Evolutionary conservation across 2,113 vertebrate species (phyloP).

Genomic region (Gallinago paraguaiae): DNA sequence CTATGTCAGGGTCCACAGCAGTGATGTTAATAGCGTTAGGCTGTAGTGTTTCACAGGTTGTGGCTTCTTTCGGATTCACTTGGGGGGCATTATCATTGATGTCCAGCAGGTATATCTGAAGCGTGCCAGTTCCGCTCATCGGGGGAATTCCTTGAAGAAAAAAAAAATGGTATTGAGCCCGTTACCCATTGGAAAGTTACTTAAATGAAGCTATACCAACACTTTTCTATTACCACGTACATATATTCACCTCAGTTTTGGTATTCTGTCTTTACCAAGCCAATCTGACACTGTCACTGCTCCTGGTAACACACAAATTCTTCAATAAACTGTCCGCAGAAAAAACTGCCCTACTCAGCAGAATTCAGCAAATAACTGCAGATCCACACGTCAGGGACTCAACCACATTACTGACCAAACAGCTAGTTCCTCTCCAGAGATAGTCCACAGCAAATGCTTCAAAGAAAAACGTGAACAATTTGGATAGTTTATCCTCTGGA

Average conservation of each 20-base stretch:
- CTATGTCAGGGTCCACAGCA: slow-evolving; percentile 91
- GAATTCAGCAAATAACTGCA: background rate
- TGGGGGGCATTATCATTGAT: slow-evolving; percentile 96
- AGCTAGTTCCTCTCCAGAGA: background rate
- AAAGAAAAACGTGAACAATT: background rate
- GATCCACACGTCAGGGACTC: background rate
- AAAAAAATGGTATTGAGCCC: background rate
- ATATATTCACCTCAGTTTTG: background rate
- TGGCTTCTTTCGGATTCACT: slow-evolving; percentile 90
- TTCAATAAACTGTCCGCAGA: background rate
- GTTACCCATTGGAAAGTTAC: background rate
- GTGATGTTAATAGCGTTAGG: slow-evolving; percentile 97
- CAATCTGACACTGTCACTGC: background rate
- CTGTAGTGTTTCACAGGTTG: slow-evolving; percentile 91
- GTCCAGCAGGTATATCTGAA: slow-evolving; percentile 92
- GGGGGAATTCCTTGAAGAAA: slow-evolving; percentile 82
- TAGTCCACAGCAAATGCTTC: background rate
- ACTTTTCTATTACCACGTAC: background rate
- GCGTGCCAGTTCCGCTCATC: slow-evolving; percentile 92
- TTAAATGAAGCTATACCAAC: background rate
- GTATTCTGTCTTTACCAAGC: background rate
- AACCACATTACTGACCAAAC: background rate
- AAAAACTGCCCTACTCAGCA: background rate
- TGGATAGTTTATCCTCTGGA: background rate
- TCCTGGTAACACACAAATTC: background rate